Evolutionary conservation across 1,140 invertebrate genomes (phyloP).

Genomic region (Stenopsyche tienmushanensis): DNA sequence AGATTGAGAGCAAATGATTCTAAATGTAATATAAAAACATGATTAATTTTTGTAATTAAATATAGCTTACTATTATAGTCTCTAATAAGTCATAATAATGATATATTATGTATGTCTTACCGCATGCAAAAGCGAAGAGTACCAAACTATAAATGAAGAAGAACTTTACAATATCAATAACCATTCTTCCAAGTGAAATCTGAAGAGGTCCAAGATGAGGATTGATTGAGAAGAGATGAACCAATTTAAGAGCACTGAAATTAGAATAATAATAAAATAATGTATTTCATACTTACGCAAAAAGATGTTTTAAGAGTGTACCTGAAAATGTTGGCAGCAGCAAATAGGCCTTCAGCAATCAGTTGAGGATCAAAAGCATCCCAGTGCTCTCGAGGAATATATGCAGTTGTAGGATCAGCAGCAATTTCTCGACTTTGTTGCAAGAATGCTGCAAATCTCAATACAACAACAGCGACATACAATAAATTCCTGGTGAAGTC

Average conservation of each 20-base stretch:
- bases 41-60: neutral
- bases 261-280: conserved; percentile 36
- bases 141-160: conserved; percentile 84
- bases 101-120: conserved; percentile 47
- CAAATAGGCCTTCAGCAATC: conserved; percentile 92
- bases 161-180: conserved; percentile 86
- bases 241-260: conserved; percentile 77
- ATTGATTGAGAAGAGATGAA: conserved; percentile 90
- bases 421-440: conserved; percentile 70
- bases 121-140: conserved; percentile 81
- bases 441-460: conserved; percentile 76
- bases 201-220: conserved; percentile 85
- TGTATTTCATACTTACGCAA: neutral
- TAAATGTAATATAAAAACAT: neutral
- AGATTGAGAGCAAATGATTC: too few species aligned
- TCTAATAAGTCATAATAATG: conserved; percentile 1
- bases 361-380: conserved; percentile 91
- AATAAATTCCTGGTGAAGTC: conserved; percentile 88
- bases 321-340: conserved; percentile 91
- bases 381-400: conserved; percentile 82
- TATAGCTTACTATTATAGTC: conserved; percentile 5
- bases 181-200: conserved; percentile 81
- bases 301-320: conserved; percentile 42
- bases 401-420: conserved; percentile 64
- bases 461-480: conserved; percentile 75